A percentile compares a stretch with the other conserved stretches of the same genome.
Evolutionary conservation across 2,888 invertebrate species (phyloP).

Genomic region (Fissipunctia ypsillon): DNA sequence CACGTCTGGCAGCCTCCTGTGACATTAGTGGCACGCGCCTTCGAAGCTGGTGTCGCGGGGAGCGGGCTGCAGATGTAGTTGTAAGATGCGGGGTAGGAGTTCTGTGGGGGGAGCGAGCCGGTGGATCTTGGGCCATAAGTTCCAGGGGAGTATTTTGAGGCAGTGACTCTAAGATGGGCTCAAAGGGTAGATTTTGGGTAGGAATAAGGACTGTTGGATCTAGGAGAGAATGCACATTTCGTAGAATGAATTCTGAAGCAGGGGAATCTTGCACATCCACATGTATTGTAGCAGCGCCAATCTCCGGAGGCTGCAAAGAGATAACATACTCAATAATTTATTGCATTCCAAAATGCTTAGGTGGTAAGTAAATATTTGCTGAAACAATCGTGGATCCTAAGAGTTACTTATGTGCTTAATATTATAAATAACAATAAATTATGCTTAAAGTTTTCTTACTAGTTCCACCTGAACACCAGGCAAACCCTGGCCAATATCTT

Average conservation of each 20-base stretch:
- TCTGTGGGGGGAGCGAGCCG: too few species aligned
- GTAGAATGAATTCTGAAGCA: background rate
- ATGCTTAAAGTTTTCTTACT: background rate
- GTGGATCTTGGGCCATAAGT: background rate
- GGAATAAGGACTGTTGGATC: background rate
- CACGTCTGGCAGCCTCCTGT: too few species aligned
- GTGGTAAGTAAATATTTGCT: too few species aligned
- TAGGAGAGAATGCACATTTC: background rate
- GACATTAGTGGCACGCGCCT: too few species aligned
- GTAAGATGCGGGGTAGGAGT: background rate
- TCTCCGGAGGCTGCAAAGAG: background rate
- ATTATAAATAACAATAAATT: background rate
- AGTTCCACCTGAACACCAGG: background rate
- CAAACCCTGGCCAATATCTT: background rate
- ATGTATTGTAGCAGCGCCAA: background rate
- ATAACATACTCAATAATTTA: background rate
- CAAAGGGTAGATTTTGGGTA: background rate
- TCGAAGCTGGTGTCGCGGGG: too few species aligned
- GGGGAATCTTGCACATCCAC: background rate
- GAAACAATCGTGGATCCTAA: too few species aligned
- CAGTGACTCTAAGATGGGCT: slow-evolving; percentile 5
- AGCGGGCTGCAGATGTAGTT: background rate
- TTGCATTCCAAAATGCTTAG: too few species aligned
- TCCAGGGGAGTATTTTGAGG: background rate
- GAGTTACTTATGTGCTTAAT: background rate